Evolutionary conservation across 92 coral and sea anemone species (phyloP).

Genomic region (Pocillopora meandrina): DNA sequence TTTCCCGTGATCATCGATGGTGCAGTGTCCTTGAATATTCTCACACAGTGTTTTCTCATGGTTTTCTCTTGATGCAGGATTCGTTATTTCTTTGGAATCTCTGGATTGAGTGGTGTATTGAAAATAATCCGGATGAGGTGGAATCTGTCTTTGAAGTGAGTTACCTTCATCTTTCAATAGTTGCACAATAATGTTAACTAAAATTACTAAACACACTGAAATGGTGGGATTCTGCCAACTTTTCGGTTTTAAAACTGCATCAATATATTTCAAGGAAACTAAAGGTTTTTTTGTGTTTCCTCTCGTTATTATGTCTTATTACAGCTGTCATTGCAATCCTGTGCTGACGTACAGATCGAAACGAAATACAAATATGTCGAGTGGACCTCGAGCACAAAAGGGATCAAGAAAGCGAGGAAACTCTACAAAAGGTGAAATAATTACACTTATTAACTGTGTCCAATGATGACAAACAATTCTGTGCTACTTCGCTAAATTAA

Average conservation of each 20-base stretch:
- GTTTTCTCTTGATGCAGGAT: conserved; percentile 48
- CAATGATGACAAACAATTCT: too few relatives aligned
- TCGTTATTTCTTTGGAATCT: conserved; percentile 77
- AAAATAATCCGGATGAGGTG: conserved; percentile 47
- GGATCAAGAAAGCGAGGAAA: conserved; percentile 74
- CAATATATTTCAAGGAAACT: not conserved
- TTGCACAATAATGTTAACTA: too few relatives aligned
- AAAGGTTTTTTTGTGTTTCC: not conserved
- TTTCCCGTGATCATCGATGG: not conserved
- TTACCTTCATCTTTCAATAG: not conserved
- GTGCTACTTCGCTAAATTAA: too few relatives aligned
- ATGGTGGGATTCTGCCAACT: too few relatives aligned
- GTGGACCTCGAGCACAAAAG: conserved; percentile 65
- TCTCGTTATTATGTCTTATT: not conserved
- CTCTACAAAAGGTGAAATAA: conserved; percentile 74
- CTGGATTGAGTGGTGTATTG: conserved; percentile 71
- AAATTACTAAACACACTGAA: too few relatives aligned
- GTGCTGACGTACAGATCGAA: conserved; percentile 45
- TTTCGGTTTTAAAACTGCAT: too few relatives aligned
- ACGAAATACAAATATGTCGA: conserved; percentile 76
- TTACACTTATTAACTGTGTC: too few relatives aligned
- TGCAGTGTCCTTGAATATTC: not conserved
- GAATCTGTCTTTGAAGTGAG: conserved; percentile 81
- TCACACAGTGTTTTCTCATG: not conserved
- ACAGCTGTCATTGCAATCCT: conserved; percentile 63